Evolutionary conservation across 2,113 vertebrate species (phyloP), one percentile per base, ranked within the genome.

Genomic region (Parus major): DNA sequence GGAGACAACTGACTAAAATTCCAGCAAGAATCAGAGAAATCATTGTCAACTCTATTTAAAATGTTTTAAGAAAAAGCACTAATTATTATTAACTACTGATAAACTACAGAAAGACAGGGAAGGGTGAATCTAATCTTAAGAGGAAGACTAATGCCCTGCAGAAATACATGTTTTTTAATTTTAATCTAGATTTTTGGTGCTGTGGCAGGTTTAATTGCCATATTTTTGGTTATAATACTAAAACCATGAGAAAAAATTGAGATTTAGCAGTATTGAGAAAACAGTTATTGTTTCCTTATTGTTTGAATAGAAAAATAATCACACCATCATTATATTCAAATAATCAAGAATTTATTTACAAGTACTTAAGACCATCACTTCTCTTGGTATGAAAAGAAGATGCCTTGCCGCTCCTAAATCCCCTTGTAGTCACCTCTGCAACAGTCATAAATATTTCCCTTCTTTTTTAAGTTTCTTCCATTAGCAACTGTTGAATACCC

Each of bases 21-120:
- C 94, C 91, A 97, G 49, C 44, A 80, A 87, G 82, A 96, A 96
- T 96, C 86, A 94, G 91, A 97, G 85, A 97, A 97, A 95, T 90
- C 49, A 73, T 79, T 82, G 73, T 90, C 86, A 95, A 94, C 46
- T 69, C 41, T 57, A 47, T 89, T 95, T 90, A 47, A 61, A 69
- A 79, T 23, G 35, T 89, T 95, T 96, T 65, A 76, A 65, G 57
- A 64, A 82, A 82, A 95, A 78, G 2, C 10, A 39, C 21, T 81
- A 72, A 78, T 86, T 86, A 47, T 82, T 94, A 77, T 89, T 77
- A 94, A 75, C 70, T 81, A 31, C 35, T 84, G 22, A 65, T 88
- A 29, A 81, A 39, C 49, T 70, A 59, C 7, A 80, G 53, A 79
- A 94, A 82, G 36, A 42, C 41, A 36, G 65, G 19, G 27, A 64